A percentile compares a stretch with the other conserved stretches of the same genome.
Conservation (phyloP, 2,113 vertebrate species). For the Benitochromis conjunctus region DNA sequence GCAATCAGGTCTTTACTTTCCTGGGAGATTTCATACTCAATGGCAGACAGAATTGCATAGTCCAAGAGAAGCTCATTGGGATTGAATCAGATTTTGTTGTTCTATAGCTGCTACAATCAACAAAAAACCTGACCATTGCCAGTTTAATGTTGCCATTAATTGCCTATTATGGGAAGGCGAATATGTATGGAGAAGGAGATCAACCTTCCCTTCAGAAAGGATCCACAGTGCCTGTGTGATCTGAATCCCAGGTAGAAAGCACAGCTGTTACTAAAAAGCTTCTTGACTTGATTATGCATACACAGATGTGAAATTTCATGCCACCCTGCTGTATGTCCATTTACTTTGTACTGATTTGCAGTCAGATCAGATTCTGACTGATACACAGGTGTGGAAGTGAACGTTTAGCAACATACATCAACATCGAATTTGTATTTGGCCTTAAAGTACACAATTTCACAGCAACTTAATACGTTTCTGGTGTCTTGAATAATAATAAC, state of each 20-base stretch:
- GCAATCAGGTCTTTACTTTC: background rate
- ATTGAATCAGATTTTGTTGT: background rate
- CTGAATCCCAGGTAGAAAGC: background rate
- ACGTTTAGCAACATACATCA: background rate
- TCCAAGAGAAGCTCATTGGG: background rate
- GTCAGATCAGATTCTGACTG: background rate
- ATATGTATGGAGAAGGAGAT: background rate
- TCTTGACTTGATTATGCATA: conserved; percentile 14
- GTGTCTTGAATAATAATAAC: background rate
- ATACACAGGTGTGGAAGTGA: background rate
- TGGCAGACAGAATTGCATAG: background rate
- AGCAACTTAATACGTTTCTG: background rate
- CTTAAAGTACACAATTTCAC: background rate
- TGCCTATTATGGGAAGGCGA: background rate
- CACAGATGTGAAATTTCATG: background rate
- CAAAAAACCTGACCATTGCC: background rate
- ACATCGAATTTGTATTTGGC: background rate
- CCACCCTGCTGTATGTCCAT: background rate
- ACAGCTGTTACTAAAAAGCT: conserved; percentile 22
- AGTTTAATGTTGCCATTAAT: background rate
- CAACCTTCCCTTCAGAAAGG: background rate
- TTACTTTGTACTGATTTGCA: background rate
- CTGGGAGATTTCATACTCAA: background rate
- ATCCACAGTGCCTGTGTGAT: background rate
- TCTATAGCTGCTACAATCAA: background rate